phyloP scores from a whole-genome alignment of 2,113 vertebrate species.

The Hyperoodon ampullatus region DNA sequence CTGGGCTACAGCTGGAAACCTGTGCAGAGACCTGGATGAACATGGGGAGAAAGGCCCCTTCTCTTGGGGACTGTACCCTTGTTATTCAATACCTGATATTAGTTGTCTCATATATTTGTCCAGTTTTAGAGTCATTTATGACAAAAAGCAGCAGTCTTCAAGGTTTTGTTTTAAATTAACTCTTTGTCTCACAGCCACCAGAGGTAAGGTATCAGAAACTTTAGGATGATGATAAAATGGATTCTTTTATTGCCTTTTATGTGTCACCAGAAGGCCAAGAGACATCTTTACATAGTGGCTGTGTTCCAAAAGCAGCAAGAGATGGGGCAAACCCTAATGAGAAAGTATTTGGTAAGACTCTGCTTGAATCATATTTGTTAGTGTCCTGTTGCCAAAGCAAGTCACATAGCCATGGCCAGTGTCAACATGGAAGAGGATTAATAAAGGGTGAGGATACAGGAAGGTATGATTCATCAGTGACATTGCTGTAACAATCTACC shows the following conservation, averaged over 20 bases:
- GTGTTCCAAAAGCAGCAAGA: not conserved
- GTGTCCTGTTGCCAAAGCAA: not conserved
- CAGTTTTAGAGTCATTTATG: constrained; percentile 22
- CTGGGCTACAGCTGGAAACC: not conserved
- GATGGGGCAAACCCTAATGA: not conserved
- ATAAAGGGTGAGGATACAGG: not conserved
- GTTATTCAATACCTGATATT: constrained; percentile 5
- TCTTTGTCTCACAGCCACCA: constrained; percentile 3
- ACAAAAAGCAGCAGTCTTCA: constrained; percentile 5
- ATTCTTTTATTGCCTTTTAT: not conserved
- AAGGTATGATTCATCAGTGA: not conserved
- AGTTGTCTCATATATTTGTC: not conserved
- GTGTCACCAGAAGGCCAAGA: not conserved
- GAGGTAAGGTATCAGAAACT: not conserved
- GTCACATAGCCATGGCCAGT: not conserved
- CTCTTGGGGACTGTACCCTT: not conserved
- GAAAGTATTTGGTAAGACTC: not conserved
- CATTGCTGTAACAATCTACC: not conserved
- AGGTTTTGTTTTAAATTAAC: constrained; percentile 44
- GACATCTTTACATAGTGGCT: not conserved
- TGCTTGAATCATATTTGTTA: constrained; percentile 27
- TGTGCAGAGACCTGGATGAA: not conserved
- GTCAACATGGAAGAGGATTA: not conserved
- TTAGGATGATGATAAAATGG: not conserved
- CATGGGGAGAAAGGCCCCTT: not conserved